Conservation (phyloP, 2,888 invertebrate genomes). For the Brachyopa scutellaris region DNA sequence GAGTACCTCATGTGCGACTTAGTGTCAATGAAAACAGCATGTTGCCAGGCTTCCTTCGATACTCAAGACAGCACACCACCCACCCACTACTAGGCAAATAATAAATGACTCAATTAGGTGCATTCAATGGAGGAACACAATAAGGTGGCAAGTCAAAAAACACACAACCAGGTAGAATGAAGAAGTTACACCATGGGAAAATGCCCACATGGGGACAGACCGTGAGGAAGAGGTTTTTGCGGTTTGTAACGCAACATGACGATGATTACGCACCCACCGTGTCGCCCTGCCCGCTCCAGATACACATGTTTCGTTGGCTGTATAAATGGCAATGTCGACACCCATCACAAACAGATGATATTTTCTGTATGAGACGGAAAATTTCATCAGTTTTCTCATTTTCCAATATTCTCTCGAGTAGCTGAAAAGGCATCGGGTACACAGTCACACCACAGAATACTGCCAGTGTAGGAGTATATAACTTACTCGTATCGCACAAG, state of each 20-base stretch:
- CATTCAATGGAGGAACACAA: slow-evolving; percentile 62
- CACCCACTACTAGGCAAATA: slow-evolving; percentile 59
- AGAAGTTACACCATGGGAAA: slow-evolving; percentile 54
- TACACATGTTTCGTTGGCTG: slow-evolving; percentile 52
- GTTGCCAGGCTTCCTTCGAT: no score
- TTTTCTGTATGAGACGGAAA: slow-evolving; percentile 76
- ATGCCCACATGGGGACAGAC: no score
- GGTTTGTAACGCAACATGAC: slow-evolving; percentile 57
- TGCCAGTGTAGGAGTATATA: slow-evolving; percentile 17
- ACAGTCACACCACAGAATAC: not conserved
- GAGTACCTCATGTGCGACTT: no score
- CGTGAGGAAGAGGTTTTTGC: slow-evolving; percentile 26
- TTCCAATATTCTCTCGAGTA: slow-evolving; percentile 40
- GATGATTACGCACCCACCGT: slow-evolving; percentile 47
- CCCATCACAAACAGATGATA: slow-evolving; percentile 81
- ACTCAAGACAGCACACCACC: no score
- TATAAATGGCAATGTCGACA: slow-evolving; percentile 68
- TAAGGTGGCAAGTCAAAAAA: slow-evolving; percentile 64
- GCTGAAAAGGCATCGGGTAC: not conserved
- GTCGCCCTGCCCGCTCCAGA: slow-evolving; percentile 5
- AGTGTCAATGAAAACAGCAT: no score
- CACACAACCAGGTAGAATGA: slow-evolving; percentile 56
- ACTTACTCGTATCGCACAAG: no score
- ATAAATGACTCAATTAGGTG: slow-evolving; percentile 69
- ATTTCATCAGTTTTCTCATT: slow-evolving; percentile 59